Conservation (phyloP, 1,140 invertebrate species). For the Anastrepha ludens region DNA sequence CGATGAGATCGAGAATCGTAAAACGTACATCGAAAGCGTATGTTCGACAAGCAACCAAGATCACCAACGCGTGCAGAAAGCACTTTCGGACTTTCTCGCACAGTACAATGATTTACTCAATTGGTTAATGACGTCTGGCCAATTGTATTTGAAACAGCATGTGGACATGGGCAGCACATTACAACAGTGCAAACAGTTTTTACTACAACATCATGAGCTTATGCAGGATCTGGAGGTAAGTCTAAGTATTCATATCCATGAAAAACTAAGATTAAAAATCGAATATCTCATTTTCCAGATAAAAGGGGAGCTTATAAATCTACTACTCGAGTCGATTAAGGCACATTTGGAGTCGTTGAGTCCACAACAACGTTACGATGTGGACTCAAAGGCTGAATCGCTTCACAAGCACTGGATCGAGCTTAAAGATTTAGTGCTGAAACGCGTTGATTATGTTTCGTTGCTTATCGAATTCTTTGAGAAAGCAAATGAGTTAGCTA, state of each 20-base stretch:
- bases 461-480: conserved; percentile 85
- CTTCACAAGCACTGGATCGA: conserved; percentile 80
- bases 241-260: background rate
- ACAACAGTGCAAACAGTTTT: conserved; percentile 83
- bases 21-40: conserved; percentile 80
- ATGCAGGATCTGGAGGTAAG: conserved; percentile 84
- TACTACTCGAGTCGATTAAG: conserved; percentile 79
- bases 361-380: conserved; percentile 79
- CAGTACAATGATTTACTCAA: conserved; percentile 82
- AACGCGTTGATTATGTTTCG: conserved; percentile 79
- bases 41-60: conserved; percentile 85
- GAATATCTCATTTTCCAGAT: conserved; percentile 74
- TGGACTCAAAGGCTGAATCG: conserved; percentile 79
- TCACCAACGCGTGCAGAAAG: conserved; percentile 81
- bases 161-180: conserved; percentile 85
- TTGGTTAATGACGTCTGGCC: conserved; percentile 82
- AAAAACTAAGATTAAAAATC: background rate
- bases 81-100: conserved; percentile 82
- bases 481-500: conserved; percentile 80
- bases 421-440: conserved; percentile 79
- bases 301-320: conserved; percentile 81
- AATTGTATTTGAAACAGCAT: conserved; percentile 84
- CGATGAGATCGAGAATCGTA: conserved; percentile 85
- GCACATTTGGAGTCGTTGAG: conserved; percentile 81
- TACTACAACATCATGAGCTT: conserved; percentile 84